Evolutionary conservation across 2,113 vertebrate species (phyloP).

Genomic region (Rostratula benghalensis): DNA sequence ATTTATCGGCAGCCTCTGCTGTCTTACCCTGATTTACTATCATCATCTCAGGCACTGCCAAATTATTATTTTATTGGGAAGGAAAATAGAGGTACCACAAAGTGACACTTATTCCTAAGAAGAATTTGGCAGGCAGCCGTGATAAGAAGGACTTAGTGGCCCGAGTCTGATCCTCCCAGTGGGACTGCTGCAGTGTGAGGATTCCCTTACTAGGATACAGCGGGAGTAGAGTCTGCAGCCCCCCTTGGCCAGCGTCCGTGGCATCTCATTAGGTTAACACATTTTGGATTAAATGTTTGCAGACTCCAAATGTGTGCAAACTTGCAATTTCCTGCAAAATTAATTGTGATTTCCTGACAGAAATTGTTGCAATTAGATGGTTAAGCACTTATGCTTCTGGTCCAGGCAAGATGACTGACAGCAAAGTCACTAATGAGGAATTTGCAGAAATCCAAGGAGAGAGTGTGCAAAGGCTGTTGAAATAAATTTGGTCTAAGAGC

Average conservation of each 20-base stretch:
- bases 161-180: conserved; percentile 63
- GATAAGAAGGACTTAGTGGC: conserved; percentile 61
- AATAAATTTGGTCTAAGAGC: background rate
- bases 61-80: conserved; percentile 75
- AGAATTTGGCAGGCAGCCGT: conserved; percentile 64
- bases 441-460: background rate
- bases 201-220: conserved; percentile 60
- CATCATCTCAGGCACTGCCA: conserved; percentile 67
- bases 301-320: background rate
- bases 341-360: conserved; percentile 26
- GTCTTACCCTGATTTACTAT: conserved; percentile 74
- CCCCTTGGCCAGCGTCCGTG: conserved; percentile 7
- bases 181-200: conserved; percentile 64
- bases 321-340: rapidly evolving
- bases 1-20: conserved; percentile 56
- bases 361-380: conserved; percentile 9
- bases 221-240: background rate
- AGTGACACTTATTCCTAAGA: conserved; percentile 70
- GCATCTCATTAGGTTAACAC: background rate
- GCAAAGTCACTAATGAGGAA: conserved; percentile 8
- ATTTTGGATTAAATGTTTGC: background rate
- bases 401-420: background rate
- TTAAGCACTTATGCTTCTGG: background rate
- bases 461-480: rapidly evolving
- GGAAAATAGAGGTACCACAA: conserved; percentile 69